Conservation (phyloP, 2,797 vertebrate genomes). For the Ctenochaetus hawaiiensis region DNA sequence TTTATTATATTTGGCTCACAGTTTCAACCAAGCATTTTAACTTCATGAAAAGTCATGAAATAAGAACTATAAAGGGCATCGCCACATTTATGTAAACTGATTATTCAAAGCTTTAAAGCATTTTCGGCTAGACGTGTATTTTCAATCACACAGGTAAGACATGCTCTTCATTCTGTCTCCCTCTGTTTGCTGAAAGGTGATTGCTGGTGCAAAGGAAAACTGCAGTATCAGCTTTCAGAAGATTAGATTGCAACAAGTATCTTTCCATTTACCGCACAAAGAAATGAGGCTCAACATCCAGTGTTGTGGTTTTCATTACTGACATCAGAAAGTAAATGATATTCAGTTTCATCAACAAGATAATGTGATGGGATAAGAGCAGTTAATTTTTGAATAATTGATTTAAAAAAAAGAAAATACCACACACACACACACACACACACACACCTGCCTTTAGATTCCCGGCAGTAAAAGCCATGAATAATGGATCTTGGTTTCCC, state of each 20-base stretch:
- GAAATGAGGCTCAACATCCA: constrained; percentile 8
- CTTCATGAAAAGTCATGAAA: not conserved
- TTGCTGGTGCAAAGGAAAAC: not conserved
- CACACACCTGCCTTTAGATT: constrained; percentile 72
- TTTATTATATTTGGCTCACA: not conserved
- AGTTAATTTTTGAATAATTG: constrained; percentile 72
- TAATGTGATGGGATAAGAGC: constrained; percentile 56
- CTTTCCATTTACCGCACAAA: not conserved
- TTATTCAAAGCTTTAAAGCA: not conserved
- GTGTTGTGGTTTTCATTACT: constrained; percentile 41
- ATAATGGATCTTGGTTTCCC: constrained; percentile 79
- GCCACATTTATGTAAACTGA: not conserved
- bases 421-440: constrained; percentile 20
- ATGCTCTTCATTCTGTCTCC: not conserved
- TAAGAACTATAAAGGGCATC: no score
- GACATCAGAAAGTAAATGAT: constrained; percentile 55
- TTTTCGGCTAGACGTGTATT: no score
- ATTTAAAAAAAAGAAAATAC: constrained; percentile 54
- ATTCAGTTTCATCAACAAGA: constrained; percentile 63
- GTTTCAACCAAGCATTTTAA: not conserved
- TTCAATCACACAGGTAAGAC: not conserved
- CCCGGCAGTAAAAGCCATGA: constrained; percentile 73
- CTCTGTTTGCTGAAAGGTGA: constrained; percentile 3
- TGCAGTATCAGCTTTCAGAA: not conserved
- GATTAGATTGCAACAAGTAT: not conserved